phyloP scores from a whole-genome alignment of 2,113 vertebrate species.

The Zingel zingel region DNA sequence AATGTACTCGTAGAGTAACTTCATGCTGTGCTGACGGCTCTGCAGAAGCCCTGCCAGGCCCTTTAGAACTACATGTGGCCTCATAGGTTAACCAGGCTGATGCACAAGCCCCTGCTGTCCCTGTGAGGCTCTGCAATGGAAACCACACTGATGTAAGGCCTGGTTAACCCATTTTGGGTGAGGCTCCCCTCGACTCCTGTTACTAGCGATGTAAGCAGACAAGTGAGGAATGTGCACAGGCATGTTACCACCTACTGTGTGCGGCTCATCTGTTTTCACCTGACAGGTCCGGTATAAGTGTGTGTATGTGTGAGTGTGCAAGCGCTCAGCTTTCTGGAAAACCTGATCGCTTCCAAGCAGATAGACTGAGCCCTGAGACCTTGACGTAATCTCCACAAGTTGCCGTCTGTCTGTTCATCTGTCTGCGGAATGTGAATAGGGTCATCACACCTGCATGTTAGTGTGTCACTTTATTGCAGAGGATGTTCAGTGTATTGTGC shows the following conservation, averaged over 20 bases:
- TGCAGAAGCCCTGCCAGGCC: slow-evolving; percentile 8
- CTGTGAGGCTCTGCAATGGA: slow-evolving; percentile 34
- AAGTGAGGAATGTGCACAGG: slow-evolving; percentile 70
- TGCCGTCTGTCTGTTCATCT: slow-evolving; percentile 39
- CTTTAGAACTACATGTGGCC: background rate
- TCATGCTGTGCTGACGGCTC: slow-evolving; percentile 20
- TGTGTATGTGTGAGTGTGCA: slow-evolving; percentile 10
- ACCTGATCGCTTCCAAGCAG: slow-evolving; percentile 55
- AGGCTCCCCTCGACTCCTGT: slow-evolving; percentile 66
- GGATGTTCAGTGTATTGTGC: background rate
- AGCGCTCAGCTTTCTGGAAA: slow-evolving; percentile 53
- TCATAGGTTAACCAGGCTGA: slow-evolving; percentile 26
- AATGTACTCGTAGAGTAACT: background rate
- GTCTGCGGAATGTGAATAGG: slow-evolving; percentile 49
- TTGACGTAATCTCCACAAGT: slow-evolving; percentile 53
- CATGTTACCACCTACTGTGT: slow-evolving; percentile 78
- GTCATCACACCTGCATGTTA: slow-evolving; percentile 54
- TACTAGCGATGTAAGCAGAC: slow-evolving; percentile 74
- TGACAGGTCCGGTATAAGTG: slow-evolving; percentile 63
- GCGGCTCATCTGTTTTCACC: slow-evolving; percentile 75
- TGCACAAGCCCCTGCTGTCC: slow-evolving; percentile 26
- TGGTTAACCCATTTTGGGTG: slow-evolving; percentile 60
- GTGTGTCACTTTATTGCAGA: slow-evolving; percentile 23
- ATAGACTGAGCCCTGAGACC: slow-evolving; percentile 50
- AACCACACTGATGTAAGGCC: slow-evolving; percentile 47